Evolutionary conservation across 2,113 vertebrate genomes (phyloP), one percentile per base, ranked within the genome.

Genomic region (Callionymus lyra): DNA sequence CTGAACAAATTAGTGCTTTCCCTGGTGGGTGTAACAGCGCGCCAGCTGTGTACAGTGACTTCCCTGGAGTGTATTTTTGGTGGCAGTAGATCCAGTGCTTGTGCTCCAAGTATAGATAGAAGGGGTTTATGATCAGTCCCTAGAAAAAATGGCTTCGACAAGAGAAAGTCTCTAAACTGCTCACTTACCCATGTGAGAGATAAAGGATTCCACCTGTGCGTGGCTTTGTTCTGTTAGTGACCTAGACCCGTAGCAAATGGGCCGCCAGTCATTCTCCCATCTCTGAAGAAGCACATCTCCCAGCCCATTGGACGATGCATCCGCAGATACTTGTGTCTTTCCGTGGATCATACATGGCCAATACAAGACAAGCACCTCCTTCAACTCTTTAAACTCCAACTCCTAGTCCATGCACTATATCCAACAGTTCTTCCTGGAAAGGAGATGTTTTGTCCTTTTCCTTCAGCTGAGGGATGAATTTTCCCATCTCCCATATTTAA

Each of bases 361-460:
- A n/a, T 1, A 53, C 16, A 1, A 53, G 6, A 35, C 31, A 0
- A 45, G 13, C 0, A 33, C 27, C 0, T n/a, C 6, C 9, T 35
- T 36, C 31, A 55, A 18, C 1, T 31, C 10, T 10, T 36, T 12
- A n/a, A n/a, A 4, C 46, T 41, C 36, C 11, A 2, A 12, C n/a
- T 21, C 33, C 31, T 19, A 15, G 13, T 3, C 16, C 9, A 1
- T 8, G 4, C 39, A 2, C 38, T 44, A 56, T 1, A 18, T 0
- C 34, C 38, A 47, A 12, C 35, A 31, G 1, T 37, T 55, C 21
- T 35, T 40, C 31, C 21, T 46, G 3, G 51, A 46, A 1, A 46
- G 44, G 1, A 40, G 12, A 9, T 41, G 43, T 12, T 12, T 54
- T 34, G 11, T 54, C 43, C 10, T 54, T 35, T 9, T 34, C 37